Conservation (phyloP, 2,113 vertebrate genomes). For the Patagioenas fasciata region DNA sequence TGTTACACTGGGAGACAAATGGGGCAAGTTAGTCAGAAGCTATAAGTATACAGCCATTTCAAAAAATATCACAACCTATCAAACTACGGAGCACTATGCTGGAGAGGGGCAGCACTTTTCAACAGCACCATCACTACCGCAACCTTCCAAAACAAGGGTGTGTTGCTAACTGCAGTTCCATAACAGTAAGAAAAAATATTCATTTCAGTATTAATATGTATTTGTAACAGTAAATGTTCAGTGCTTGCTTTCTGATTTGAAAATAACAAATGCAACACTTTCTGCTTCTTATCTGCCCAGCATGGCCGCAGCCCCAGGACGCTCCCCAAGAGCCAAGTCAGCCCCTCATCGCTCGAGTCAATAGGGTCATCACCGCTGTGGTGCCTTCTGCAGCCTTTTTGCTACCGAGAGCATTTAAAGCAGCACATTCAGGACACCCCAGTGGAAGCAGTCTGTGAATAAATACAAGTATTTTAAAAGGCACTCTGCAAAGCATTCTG, state of each 20-base stretch:
- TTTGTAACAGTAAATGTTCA: background rate
- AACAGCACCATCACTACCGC: background rate
- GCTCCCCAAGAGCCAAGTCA: rapidly evolving
- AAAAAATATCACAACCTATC: background rate
- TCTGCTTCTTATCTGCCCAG: background rate
- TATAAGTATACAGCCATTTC: rapidly evolving
- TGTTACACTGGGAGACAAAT: background rate
- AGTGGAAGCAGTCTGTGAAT: rapidly evolving
- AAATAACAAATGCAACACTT: background rate
- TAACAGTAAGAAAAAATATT: background rate
- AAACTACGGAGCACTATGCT: background rate
- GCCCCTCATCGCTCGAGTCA: rapidly evolving
- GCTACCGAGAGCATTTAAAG: rapidly evolving
- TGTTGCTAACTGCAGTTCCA: background rate
- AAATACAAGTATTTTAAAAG: background rate
- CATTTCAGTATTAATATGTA: background rate
- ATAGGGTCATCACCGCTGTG: rapidly evolving
- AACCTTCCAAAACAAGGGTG: background rate
- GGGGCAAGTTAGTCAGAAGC: background rate
- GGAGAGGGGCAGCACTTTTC: background rate
- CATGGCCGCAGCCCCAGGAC: too few relatives aligned
- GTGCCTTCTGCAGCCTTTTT: background rate
- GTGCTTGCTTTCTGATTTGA: background rate
- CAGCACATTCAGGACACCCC: background rate
- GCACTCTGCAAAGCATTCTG: background rate